A percentile compares a stretch with the other conserved stretches of the same genome.
These are phyloP conservation scores for Heliothis peltigera DNA, from an alignment of 2,888 invertebrate species.

Conservation along the genomic window DNA sequence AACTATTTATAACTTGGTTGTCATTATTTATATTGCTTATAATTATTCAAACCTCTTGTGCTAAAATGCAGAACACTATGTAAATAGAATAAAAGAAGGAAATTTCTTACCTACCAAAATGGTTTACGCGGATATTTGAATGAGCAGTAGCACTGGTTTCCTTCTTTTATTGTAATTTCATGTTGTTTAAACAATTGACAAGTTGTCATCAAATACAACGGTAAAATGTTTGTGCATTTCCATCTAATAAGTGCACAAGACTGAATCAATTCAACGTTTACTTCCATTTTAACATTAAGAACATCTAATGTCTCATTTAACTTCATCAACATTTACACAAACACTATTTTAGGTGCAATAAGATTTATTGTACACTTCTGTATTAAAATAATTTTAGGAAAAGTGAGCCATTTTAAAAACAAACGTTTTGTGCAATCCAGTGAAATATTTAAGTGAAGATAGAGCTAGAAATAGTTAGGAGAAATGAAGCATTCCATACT, in stretches of 20 bases:
- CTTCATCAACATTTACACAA: slow-evolving; percentile 75
- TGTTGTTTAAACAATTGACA: slow-evolving; percentile 57
- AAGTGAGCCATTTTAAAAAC: slow-evolving; percentile 90
- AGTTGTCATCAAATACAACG: slow-evolving; percentile 62
- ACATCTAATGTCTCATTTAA: slow-evolving; percentile 67
- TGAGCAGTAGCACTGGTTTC: slow-evolving; percentile 56
- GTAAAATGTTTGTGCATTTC: slow-evolving; percentile 73
- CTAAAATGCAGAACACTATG: slow-evolving; percentile 67
- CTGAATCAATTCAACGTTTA: slow-evolving; percentile 64
- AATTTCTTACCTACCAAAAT: slow-evolving; percentile 63
- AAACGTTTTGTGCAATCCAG: slow-evolving; percentile 88
- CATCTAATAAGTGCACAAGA: slow-evolving; percentile 79
- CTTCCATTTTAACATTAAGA: slow-evolving; percentile 71
- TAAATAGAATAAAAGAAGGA: slow-evolving; percentile 75
- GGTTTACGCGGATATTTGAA: slow-evolving; percentile 26
- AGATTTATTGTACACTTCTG: slow-evolving; percentile 76
- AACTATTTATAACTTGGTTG: slow-evolving; percentile 53
- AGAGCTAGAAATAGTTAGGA: slow-evolving; percentile 87
- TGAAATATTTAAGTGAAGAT: slow-evolving; percentile 88
- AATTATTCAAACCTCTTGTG: slow-evolving; percentile 62
- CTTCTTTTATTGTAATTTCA: slow-evolving; percentile 73
- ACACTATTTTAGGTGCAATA: slow-evolving; percentile 82
- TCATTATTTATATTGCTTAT: slow-evolving; percentile 59
- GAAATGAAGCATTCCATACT: slow-evolving; percentile 90
- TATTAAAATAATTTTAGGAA: slow-evolving; percentile 83